Base-by-base conservation (phyloP, 1,140 invertebrate species). In the Eulimnadia texana region DNA sequence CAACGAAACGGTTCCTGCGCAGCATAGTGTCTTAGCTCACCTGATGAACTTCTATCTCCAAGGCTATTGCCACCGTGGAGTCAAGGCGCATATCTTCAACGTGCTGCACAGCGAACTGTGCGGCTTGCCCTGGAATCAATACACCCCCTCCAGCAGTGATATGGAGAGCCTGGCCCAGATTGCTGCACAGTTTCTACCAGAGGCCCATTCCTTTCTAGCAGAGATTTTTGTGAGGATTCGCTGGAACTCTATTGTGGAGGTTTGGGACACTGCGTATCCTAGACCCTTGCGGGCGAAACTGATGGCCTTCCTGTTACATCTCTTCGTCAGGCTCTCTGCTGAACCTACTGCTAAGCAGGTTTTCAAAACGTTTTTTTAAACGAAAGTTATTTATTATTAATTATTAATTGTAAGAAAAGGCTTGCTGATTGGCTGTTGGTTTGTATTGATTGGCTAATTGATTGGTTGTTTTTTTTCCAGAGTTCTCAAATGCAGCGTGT, bases 81-180 rank as follows among this genome's bases (percentile, higher is more conserved):
- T 57, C 27, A 57, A 57, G 22, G 20, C 28, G 27, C 55, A 57
- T n/a, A 33, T 57, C 22, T 13, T 85, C 3, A 76, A 76, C 33
- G 78, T 84, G 1, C 77, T 86, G 11, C 84, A 89, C 68, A 76
- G 78, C 33, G 80, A 80, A 49, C 78, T 90, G 51, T 68, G 80
- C 1, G 72, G 77, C 22, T 71, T 90, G 49, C 84, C 84, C 9
- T 90, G 87, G 87, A 74, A 84, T 33, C 76, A 79, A 59, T 85
- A 88, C 64, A 78, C 75, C 66, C 87, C 86, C 0, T 76, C 77
- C n/a, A 66, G 82, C 9, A 69, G 73, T 23, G 83, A 89, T 65
- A 72, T 90, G 6, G 84, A 89, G 52, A 76, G 81, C 20, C 84
- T 90, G 80, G 74, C 82, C 25, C 65, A 77, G 74, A 72, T 78